A percentile compares a stretch with the other conserved stretches of the same genome.
These are phyloP conservation scores for Carpatolechia fugitivella DNA, from an alignment of 2,888 invertebrate genomes.

Conservation along the genomic window DNA sequence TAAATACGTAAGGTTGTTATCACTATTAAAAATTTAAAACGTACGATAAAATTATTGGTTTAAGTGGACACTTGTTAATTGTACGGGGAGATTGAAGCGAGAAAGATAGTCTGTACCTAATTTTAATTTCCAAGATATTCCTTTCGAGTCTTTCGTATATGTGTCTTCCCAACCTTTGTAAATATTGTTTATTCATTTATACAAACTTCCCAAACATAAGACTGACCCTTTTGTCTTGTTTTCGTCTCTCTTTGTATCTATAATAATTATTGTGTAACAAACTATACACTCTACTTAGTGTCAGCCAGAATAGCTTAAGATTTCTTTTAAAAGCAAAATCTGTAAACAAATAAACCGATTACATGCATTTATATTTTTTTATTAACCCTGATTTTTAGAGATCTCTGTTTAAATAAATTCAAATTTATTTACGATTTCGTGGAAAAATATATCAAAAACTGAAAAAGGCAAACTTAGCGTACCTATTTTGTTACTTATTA, in stretches of 20 bases:
- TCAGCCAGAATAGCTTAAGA: conserved; percentile 63
- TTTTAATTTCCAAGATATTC: conserved; percentile 58
- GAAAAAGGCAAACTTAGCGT: too few relatives aligned
- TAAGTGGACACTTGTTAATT: conserved; percentile 60
- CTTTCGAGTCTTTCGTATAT: conserved; percentile 61
- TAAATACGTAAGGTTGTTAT: conserved; percentile 73
- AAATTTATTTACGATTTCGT: too few relatives aligned
- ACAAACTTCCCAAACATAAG: conserved; percentile 79
- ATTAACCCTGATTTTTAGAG: background rate
- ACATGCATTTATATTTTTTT: conserved; percentile 22
- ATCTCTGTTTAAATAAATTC: too few relatives aligned
- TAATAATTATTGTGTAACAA: conserved; percentile 48
- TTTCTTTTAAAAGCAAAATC: conserved; percentile 64
- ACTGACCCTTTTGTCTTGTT: conserved; percentile 79
- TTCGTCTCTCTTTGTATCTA: conserved; percentile 68
- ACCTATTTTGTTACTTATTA: too few relatives aligned
- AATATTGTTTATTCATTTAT: conserved; percentile 71
- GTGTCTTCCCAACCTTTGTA: conserved; percentile 77
- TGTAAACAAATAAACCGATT: conserved; percentile 71
- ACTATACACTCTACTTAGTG: conserved; percentile 63
- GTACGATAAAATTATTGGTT: conserved; percentile 46
- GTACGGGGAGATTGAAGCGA: conserved; percentile 54
- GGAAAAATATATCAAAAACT: too few relatives aligned
- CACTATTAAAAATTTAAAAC: conserved; percentile 57
- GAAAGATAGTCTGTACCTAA: conserved; percentile 42